Percentiles rank a stretch among this genome's conserved stretches.
Conservation (phyloP, 1,140 invertebrate species). For the Cyrtorhinus lividipennis region DNA sequence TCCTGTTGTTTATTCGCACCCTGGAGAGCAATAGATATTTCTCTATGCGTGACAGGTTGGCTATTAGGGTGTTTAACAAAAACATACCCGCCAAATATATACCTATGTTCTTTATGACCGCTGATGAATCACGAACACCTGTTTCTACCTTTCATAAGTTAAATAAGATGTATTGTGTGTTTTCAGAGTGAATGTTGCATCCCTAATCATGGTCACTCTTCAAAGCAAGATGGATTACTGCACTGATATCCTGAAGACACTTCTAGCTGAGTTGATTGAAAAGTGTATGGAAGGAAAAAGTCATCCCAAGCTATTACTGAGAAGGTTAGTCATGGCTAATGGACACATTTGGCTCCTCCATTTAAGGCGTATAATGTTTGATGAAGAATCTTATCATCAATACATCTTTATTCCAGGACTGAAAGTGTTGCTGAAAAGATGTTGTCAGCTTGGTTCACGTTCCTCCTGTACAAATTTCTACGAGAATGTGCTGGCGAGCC, state of each 20-base stretch:
- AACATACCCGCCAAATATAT: no score
- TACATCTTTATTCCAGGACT: constrained; percentile 50
- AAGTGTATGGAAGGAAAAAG: constrained; percentile 97
- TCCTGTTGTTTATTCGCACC: constrained; percentile 91
- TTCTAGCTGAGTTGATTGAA: constrained; percentile 92
- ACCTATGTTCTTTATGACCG: no score
- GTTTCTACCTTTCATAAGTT: no score
- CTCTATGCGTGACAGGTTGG: constrained; percentile 64
- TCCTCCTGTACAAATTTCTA: constrained; percentile 93
- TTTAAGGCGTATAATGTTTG: constrained; percentile 3
- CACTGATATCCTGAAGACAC: constrained; percentile 94
- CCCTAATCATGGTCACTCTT: constrained; percentile 94
- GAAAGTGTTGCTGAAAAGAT: constrained; percentile 99
- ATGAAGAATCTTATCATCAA: constrained; percentile 8
- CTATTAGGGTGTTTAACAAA: no score
- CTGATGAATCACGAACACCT: not conserved
- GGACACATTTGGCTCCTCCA: constrained; percentile 8
- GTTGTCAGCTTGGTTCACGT: constrained; percentile 98
- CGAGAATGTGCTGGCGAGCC: constrained; percentile 93
- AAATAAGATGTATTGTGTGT: constrained; percentile 26
- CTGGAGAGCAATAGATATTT: constrained; percentile 92
- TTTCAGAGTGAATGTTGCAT: constrained; percentile 89
- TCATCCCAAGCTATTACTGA: constrained; percentile 89
- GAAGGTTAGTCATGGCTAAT: constrained; percentile 38
- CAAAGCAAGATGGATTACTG: constrained; percentile 99